These are phyloP conservation scores for Ciconia stormi DNA, from an alignment of 2,113 vertebrate species.

Conservation along the genomic window DNA sequence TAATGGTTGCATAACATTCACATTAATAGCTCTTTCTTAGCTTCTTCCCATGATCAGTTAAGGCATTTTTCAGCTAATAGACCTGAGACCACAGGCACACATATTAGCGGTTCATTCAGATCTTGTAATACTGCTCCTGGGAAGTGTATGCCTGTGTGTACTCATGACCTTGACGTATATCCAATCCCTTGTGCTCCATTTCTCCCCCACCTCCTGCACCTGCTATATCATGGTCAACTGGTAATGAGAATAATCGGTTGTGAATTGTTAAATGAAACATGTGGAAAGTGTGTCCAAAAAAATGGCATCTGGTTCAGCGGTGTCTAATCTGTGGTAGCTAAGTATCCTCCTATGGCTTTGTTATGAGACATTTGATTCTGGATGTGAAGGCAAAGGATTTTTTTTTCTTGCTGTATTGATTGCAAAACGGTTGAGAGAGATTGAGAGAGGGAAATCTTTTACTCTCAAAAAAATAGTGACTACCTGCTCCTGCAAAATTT, in stretches of 20 bases:
- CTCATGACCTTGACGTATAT: not conserved
- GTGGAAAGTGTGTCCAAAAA: not conserved
- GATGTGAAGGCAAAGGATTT: not conserved
- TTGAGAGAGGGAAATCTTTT: not conserved
- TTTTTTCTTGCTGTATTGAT: not conserved
- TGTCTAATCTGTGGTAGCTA: not conserved
- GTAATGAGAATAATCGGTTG: not conserved
- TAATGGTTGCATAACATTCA: constrained; percentile 12
- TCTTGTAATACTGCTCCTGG: not conserved
- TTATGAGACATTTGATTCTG: not conserved
- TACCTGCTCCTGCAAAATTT: not conserved
- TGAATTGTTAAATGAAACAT: constrained; percentile 14
- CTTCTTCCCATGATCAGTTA: not conserved
- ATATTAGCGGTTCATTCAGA: not conserved
- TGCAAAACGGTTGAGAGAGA: not conserved
- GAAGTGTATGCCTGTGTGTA: not conserved
- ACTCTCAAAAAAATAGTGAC: not conserved
- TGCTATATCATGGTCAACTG: not conserved
- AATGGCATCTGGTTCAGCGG: fast-evolving
- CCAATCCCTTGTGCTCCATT: not conserved
- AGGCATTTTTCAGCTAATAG: not conserved
- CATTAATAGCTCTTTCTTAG: not conserved
- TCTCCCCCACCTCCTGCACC: not conserved
- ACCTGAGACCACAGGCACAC: not conserved
- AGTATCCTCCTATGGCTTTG: not conserved